These are phyloP conservation scores for Podarcis muralis DNA, from an alignment of 2,113 vertebrate genomes.

Conservation along the genomic window DNA sequence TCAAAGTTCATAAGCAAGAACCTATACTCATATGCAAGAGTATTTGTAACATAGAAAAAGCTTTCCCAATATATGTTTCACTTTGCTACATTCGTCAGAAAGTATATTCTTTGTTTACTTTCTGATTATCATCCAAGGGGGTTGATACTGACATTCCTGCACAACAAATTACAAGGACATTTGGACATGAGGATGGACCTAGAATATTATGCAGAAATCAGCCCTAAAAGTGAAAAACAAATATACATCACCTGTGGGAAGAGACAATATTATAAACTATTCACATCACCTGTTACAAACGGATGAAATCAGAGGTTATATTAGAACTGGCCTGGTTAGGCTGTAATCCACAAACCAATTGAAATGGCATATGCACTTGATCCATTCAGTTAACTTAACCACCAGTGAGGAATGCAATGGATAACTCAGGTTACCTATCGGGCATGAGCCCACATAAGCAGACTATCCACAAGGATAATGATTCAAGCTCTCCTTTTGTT, in stretches of 20 bases:
- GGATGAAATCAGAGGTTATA: background rate
- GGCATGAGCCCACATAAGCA: background rate
- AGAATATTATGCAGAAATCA: background rate
- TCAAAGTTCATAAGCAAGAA: background rate
- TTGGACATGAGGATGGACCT: background rate
- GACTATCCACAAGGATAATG: fast-evolving
- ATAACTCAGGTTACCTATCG: background rate
- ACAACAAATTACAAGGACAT: background rate
- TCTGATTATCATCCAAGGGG: background rate
- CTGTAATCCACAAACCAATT: background rate
- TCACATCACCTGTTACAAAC: background rate
- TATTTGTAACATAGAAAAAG: background rate
- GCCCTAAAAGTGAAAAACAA: background rate
- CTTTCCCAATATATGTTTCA: too few relatives aligned
- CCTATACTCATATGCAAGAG: background rate
- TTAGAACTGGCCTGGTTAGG: background rate
- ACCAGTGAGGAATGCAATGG: background rate
- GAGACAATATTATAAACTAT: background rate
- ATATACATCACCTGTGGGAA: background rate
- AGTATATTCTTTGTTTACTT: background rate
- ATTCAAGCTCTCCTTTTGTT: conserved; percentile 60
- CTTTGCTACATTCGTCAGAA: background rate
- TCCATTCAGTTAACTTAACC: background rate
- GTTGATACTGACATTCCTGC: background rate
- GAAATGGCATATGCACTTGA: background rate